A percentile compares a stretch with the other conserved stretches of the same genome.
These are phyloP conservation scores for Drosophila monieri DNA, from an alignment of 2,888 invertebrate genomes.

Conservation along the genomic window DNA sequence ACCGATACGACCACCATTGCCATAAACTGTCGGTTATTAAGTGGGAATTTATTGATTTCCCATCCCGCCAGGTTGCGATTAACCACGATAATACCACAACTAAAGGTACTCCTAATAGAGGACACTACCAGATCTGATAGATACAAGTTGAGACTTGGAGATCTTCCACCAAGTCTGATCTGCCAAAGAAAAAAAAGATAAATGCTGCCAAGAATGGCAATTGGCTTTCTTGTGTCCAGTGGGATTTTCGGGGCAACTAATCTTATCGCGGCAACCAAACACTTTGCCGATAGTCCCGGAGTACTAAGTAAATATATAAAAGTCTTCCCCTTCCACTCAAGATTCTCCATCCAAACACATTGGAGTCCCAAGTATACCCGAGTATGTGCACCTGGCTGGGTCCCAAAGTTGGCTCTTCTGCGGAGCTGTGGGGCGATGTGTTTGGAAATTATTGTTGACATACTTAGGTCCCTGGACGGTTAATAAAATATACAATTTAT, in stretches of 20 bases:
- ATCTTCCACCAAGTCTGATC: background rate
- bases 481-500: too few species aligned
- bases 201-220: conserved; percentile 14
- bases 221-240: conserved; percentile 9
- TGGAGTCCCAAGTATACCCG: background rate
- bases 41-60: conserved; percentile 39
- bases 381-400: background rate
- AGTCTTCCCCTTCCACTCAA: conserved; percentile 24
- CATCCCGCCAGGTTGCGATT: conserved; percentile 4
- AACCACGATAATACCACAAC: background rate
- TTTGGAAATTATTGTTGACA: too few species aligned
- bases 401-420: background rate
- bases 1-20: conserved; percentile 39
- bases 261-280: conserved; percentile 39
- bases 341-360: background rate
- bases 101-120: background rate
- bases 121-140: background rate
- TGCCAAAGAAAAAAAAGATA: background rate
- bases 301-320: conserved; percentile 3
- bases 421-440: too few species aligned
- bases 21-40: conserved; percentile 36
- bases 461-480: background rate
- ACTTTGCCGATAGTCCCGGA: conserved; percentile 6
- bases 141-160: background rate
- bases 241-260: conserved; percentile 21